Evolutionary conservation across 35 echinoderm and acorn worm genomes (phyloP), one percentile per base, ranked within the genome.

Genomic region (Lytechinus pictus): DNA sequence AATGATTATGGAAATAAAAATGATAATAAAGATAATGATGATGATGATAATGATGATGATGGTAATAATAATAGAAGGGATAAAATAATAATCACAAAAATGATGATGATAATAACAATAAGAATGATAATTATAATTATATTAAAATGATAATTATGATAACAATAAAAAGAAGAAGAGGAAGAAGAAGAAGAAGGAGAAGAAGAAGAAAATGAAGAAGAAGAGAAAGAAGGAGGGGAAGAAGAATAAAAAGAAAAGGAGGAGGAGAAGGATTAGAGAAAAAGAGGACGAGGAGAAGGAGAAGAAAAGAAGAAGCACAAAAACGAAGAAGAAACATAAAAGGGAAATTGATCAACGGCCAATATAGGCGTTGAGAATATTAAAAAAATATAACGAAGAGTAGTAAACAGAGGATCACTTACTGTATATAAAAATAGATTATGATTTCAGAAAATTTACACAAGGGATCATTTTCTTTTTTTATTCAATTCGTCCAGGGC

Each of bases 71-170:
- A 44, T 44, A 44, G 33, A 44, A 44, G 33, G 0, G 2, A 44
- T 44, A 44, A 44, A 44, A 44, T 44, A 44, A 44, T 44, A 44
- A 44, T 44, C 33, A 44, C 33, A 44, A 44, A 44, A 44, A 44
- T 44, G 33, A 44, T 44, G 33, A 44, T 44, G 19, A 11, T 28
- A 93, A 93, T 4, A 93, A 93, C 0, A 54, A 93, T 93, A 93
- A 93, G 0, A 93, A 93, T 93, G 52, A 93, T 54, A 93, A 93
- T 93, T 14, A 93, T 11, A 93, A 93, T 93, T 14, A 93, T 11
- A 93, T 54, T 24, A 93, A 93, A 14, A 94, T 14, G 1, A 94
- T 24, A 1, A 94, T 9, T 12, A 44, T 44, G 33, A 44, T 44
- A 54, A 86, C 11, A 52, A 6, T 9, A 86, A 86, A 4, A 86